Percentiles rank a stretch among this genome's conserved stretches.
These are phyloP conservation scores for Aphrocallistes beatrix DNA, from an alignment of 37 sponge, comb jelly and placozoan genomes.

Conservation along the genomic window DNA sequence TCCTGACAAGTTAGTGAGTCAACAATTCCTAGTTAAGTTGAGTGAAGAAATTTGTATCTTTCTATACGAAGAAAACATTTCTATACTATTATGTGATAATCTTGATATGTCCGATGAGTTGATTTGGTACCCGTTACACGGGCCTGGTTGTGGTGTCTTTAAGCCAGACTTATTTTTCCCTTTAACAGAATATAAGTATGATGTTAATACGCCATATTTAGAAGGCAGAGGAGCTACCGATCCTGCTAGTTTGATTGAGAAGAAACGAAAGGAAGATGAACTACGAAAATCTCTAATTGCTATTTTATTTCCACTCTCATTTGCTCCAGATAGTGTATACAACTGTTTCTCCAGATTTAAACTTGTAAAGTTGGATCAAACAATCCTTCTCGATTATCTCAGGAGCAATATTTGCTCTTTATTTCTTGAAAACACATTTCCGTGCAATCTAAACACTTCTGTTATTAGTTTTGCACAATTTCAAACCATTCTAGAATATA, in stretches of 20 bases:
- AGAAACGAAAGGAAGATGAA: not conserved
- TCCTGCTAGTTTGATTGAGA: not conserved
- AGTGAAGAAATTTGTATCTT: not conserved
- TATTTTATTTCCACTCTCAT: not conserved
- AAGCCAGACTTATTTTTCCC: not conserved
- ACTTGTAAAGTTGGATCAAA: not conserved
- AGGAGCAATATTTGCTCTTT: not conserved
- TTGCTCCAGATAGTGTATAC: not conserved
- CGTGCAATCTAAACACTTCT: not conserved
- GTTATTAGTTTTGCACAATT: not conserved
- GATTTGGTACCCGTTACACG: not conserved
- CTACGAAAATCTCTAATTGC: not conserved
- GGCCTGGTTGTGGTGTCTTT: not conserved
- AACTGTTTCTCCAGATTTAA: not conserved
- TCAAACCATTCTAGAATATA: not conserved
- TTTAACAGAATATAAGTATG: not conserved
- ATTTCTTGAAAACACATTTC: not conserved
- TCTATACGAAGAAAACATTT: not conserved
- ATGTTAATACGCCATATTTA: not conserved
- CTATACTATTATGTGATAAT: not conserved
- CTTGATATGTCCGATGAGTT: not conserved
- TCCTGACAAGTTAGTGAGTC: not conserved
- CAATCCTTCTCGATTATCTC: not conserved
- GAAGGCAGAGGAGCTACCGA: not conserved
- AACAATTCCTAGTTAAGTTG: not conserved